Evolutionary conservation across 30 jellyfish, hydroid and myxozoan genomes (phyloP).

Genomic region (Aurelia sp.): DNA sequence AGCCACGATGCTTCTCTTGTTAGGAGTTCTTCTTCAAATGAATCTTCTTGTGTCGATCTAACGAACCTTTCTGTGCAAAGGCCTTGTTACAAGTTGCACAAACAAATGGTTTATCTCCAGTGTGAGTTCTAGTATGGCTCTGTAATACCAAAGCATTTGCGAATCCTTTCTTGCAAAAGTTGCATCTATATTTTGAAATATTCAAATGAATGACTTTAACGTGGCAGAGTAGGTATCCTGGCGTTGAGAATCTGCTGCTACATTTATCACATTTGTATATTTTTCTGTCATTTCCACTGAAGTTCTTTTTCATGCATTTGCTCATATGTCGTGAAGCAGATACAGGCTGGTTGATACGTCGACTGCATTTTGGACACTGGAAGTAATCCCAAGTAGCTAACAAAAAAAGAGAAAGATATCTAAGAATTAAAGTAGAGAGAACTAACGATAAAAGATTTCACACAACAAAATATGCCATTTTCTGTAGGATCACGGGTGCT

Average conservation of each 20-base stretch:
- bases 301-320: conserved; percentile 4
- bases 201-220: conserved; percentile 44
- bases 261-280: conserved; percentile 53
- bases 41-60: conserved; percentile 39
- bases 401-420: not conserved
- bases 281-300: conserved; percentile 10
- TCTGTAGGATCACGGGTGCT: no score
- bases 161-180: conserved; percentile 48
- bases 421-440: not conserved
- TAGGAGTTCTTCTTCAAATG: not conserved
- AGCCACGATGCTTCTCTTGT: no score
- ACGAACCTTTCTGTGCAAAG: conserved; percentile 68
- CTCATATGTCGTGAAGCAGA: conserved; percentile 34
- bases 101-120: conserved; percentile 62
- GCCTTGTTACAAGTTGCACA: conserved; percentile 34
- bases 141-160: conserved; percentile 44
- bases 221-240: conserved; percentile 59
- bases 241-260: conserved; percentile 24
- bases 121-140: conserved; percentile 63
- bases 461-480: no score
- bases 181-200: conserved; percentile 39
- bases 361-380: conserved; percentile 41
- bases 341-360: conserved; percentile 23
- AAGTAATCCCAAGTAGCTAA: not conserved
- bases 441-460: not conserved